Conservation (phyloP, 2,113 vertebrate species). For the Pan troglodytes region NHGRI_mPanTro3-v2.1_pri NC_072416.2:78908501-78909000, state of each 20-base stretch:
- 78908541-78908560: background rate
- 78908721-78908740: background rate
- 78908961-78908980: background rate
- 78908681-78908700: background rate
- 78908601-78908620: background rate
- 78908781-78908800: background rate
- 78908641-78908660: background rate
- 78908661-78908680: background rate
- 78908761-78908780: background rate
- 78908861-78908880: background rate
- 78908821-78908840: background rate
- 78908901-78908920: background rate
- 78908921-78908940: background rate
- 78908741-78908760: background rate
- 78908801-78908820: background rate
- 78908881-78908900: background rate
- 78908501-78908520: background rate
- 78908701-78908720: background rate
- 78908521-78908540: background rate
- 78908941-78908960: background rate
- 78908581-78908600: background rate
- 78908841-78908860: background rate
- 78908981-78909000: background rate
- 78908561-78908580: background rate
- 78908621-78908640: constrained; percentile 41